phyloP scores from a whole-genome alignment of 2,113 vertebrate species.

The Empidonax alnorum region DNA sequence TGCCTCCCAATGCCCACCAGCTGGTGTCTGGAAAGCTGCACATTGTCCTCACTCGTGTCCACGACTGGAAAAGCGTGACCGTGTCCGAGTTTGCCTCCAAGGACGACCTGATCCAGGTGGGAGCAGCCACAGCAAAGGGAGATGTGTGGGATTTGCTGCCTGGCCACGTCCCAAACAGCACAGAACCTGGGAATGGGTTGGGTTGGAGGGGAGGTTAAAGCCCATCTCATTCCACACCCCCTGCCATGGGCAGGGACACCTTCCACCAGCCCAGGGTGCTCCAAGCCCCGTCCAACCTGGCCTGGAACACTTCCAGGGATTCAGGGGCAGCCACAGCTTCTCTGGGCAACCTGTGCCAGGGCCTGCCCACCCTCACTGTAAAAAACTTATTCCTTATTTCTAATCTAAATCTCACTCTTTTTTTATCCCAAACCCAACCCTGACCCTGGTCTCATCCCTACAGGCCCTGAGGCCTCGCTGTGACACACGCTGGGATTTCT shows the following conservation, averaged over 20 bases:
- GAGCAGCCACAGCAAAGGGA: not conserved
- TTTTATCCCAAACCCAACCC: not conserved
- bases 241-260: not conserved
- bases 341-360: not conserved
- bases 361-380: not conserved
- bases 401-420: not conserved
- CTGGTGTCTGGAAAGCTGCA: slow-evolving; percentile 74
- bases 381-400: not conserved
- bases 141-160: not conserved
- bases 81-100: slow-evolving; percentile 76
- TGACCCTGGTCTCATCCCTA: not conserved
- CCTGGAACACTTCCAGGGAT: not conserved
- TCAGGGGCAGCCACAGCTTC: not conserved
- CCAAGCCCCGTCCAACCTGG: not conserved
- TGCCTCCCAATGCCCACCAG: slow-evolving; percentile 74
- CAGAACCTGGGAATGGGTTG: not conserved
- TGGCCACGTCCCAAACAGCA: not conserved
- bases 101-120: slow-evolving; percentile 81
- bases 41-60: slow-evolving; percentile 74
- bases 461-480: not conserved
- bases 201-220: not conserved
- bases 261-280: not conserved
- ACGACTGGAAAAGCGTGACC: slow-evolving; percentile 55
- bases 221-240: not conserved
- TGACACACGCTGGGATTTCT: not conserved